Base-by-base conservation (phyloP, 2,797 vertebrate genomes). In the Crocidura indochinensis region DNA sequence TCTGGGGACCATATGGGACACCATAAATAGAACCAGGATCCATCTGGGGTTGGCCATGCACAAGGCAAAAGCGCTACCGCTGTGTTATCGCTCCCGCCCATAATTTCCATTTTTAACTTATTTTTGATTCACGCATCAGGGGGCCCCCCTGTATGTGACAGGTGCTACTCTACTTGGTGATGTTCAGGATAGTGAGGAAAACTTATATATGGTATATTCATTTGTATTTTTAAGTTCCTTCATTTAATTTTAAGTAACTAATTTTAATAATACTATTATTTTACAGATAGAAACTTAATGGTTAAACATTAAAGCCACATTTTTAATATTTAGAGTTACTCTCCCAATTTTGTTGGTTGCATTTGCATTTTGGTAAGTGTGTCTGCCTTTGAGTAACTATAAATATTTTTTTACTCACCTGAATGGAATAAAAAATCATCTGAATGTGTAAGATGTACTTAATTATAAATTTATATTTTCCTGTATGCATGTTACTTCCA, bases 171-270 rank as follows among this genome's bases (percentile, higher is more conserved):
- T n/a, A n/a, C n/a, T n/a, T n/a, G n/a, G n/a, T n/a, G n/a, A n/a
- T n/a, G n/a, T 71, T 38, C 38, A 5, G 1, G n/a, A 44, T 71
- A 67, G 26, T 67, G 64, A 38, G 68, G 15, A 22, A 71, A 38
- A 71, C 15, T 31, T 71, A 19, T 38, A 29, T 62, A 73, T 88
- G 3, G 12, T 38, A 71, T n/a, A 78, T 5, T 29, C 12, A 60
- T 69, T 79, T 89, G 19, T 64, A 64, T 62, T 87, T 92, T 74
- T 87, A 93, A 81, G 44, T 31, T 26, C 22, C 68, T 80, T 71
- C 49, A 26, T 49, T 47, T 60, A 73, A 84, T 90, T 91, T 75
- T 46, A 82, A 69, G 10, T 78, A 10, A 74, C n/a, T n/a, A 86
- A 5, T 60, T 62, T n/a, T 53, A 38, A 29, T 53, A 72, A 51